Evolutionary conservation across 2,797 vertebrate genomes (phyloP), one percentile per base, ranked within the genome.

Genomic region (Hydrocynus forskahlii): DNA sequence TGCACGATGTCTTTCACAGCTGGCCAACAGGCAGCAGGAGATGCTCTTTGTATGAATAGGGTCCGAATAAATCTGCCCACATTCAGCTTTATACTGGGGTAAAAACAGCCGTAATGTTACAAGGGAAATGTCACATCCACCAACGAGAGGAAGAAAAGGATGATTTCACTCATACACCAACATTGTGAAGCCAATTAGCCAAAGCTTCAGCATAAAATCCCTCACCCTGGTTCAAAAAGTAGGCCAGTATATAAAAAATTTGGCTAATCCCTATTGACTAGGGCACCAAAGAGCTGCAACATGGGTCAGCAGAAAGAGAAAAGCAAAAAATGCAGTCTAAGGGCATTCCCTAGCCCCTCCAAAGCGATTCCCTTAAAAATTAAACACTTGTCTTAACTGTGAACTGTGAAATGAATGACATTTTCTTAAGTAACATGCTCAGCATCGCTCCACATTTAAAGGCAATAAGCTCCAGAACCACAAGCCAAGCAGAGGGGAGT

Each of bases 1-100:
- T 63, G 35, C 64, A 38, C 43, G n/a, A 67, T 43, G 16, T 67
- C 35, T 70, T 48, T 25, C n/a, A 50, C 68, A 50, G 43, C 68
- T 21, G 43, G 68, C 8, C 5, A 43, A 59, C 55, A 25, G n/a
- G 17, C 71, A 43, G 7, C 54, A n/a, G 5, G 5, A 57, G 54
- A 13, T 29, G 25, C 60, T 63, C 13, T 77, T 29, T 29, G 35
- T 21, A 6, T 45, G 13, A 63, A 63, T 5, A 5, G 29, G 25
- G 25, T 35, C 62, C 2, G 40, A 25, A 21, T 45, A 13, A 23
- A 50, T 13, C n/a, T 50, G 45, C 5, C 50, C 45, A 70, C 45
- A 14, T 23, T 45, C 9, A 68, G 5, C 35, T 1, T 38, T 5
- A 25, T 1, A 64, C 45, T 5, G 38, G 43, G 45, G 4, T 5